Evolutionary conservation across 1,140 invertebrate genomes (phyloP).

Genomic region (Yoshiicerus persimilis): DNA sequence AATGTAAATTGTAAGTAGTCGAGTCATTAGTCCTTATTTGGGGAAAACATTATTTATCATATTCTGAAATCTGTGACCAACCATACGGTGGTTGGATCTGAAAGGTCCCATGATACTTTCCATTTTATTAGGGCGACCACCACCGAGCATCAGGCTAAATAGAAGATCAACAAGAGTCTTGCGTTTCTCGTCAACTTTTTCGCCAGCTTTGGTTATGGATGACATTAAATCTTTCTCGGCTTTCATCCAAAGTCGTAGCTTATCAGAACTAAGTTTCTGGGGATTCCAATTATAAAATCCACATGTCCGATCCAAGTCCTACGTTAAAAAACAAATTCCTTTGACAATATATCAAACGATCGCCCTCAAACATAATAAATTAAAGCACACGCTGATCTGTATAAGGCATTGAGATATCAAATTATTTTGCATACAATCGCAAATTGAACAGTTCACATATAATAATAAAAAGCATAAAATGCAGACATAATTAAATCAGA

Average conservation of each 20-base stretch:
- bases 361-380: not conserved
- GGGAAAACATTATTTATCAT: not conserved
- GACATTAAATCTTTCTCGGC: not conserved
- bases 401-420: too few relatives aligned
- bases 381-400: too few relatives aligned
- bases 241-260: constrained; percentile 35
- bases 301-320: constrained; percentile 37
- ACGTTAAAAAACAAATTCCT: not conserved
- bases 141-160: constrained; percentile 27
- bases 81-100: not conserved
- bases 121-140: not conserved
- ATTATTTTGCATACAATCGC: not conserved
- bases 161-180: not conserved
- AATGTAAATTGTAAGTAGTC: not conserved
- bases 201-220: not conserved
- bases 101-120: not conserved
- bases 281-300: constrained; percentile 37
- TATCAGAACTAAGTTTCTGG: constrained; percentile 13
- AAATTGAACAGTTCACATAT: not conserved
- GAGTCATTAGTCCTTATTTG: constrained; percentile 4
- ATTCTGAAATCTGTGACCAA: not conserved
- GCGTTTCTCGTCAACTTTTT: not conserved
- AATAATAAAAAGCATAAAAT: not conserved
- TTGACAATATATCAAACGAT: not conserved
- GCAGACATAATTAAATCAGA: not conserved